phyloP scores from a whole-genome alignment of 1,140 invertebrate species.

The Stratiolaelaps scimitus region DNA sequence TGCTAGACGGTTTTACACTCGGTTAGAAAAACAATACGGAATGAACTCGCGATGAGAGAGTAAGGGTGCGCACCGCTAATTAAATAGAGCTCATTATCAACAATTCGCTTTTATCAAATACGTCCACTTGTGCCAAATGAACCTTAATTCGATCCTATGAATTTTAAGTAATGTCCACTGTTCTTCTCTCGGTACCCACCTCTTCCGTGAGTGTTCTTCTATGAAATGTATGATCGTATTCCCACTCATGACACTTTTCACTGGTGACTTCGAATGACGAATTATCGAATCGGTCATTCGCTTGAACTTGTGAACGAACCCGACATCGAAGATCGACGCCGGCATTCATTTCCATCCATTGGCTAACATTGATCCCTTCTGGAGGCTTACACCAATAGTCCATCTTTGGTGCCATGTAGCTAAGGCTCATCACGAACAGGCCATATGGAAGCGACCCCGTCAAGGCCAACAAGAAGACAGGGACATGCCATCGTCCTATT shows the following conservation, averaged over 20 bases:
- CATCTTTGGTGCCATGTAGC: slow-evolving; percentile 13
- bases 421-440: slow-evolving; percentile 14
- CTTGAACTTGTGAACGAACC: too few species aligned
- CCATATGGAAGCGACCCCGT: not conserved
- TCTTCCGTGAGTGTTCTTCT: not conserved
- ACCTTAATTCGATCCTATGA: too few species aligned
- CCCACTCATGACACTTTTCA: slow-evolving; percentile 23
- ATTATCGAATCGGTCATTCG: not conserved
- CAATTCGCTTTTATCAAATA: too few species aligned
- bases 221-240: slow-evolving; percentile 11
- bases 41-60: too few species aligned
- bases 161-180: too few species aligned
- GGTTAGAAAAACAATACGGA: too few species aligned
- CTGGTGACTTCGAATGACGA: not conserved
- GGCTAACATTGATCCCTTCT: not conserved
- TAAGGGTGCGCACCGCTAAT: too few species aligned
- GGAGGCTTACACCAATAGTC: slow-evolving; percentile 20
- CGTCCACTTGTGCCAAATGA: too few species aligned
- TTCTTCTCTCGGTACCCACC: not conserved
- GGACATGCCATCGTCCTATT: not conserved
- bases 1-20: too few species aligned
- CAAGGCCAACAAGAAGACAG: not conserved
- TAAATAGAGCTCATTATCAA: too few species aligned
- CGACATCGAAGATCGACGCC: slow-evolving; percentile 1
- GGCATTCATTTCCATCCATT: slow-evolving; percentile 11